Base-by-base conservation (phyloP, 2,797 vertebrate genomes). In the Sus cebifrons region DNA sequence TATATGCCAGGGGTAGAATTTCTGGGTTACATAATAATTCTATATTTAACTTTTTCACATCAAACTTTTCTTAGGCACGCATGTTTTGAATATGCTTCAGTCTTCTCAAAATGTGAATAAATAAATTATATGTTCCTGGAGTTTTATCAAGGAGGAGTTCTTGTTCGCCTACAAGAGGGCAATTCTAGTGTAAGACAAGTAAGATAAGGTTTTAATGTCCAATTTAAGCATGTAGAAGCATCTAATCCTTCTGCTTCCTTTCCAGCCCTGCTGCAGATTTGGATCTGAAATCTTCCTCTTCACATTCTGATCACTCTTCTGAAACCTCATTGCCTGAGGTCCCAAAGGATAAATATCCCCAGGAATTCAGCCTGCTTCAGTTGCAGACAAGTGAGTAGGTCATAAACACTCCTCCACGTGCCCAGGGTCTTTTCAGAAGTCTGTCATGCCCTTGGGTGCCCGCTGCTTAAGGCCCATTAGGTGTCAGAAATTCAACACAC, bases 351-450 rank as follows among this genome's bases (percentile, higher is more conserved):
- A 94, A 94, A 27, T 79, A 86, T 56, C 95, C 77, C 1, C 81
- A 94, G 64, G 96, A 98, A 44, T 64, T 97, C 27, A 95, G 79
- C 91, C 77, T 98, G 67, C 96, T 98, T 12, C 77, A 84, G 62
- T 40, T 71, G 68, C 94, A 89, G 96, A 97, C 97, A 78, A 70
- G 98, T 98, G 70, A 98, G 97, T 96, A 40, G 56, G 21, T 40
- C 73, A 40, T 0, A n/a, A 27, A 2, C 0, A 10, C 29, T 67
- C 20, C 56, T 81, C 58, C 20, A 10, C 5, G 36, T 36, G 14
- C 36, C 20, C 2, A 23, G 15, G 62, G 27, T 54, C 84, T 56
- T 58, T 74, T 40, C 70, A 68, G 36, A 86, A 67, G 12, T 71
- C 89, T 25, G 49, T 36, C 15, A 10, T 21, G 3, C 52, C 68